Evolutionary conservation across 2,888 invertebrate genomes (phyloP).

Genomic region (Volucella inanis): DNA sequence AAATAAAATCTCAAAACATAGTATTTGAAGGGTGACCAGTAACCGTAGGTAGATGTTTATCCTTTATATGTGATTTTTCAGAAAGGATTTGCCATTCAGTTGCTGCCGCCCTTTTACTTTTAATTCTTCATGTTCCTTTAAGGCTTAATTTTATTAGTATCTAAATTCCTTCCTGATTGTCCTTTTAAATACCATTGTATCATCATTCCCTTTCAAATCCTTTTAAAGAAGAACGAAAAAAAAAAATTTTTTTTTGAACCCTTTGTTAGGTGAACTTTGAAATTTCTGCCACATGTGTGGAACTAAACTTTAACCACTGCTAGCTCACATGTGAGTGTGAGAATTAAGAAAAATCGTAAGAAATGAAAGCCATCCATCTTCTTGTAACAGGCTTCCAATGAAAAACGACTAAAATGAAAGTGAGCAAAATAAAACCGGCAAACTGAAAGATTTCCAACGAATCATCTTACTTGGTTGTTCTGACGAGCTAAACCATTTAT

Average conservation of each 20-base stretch:
- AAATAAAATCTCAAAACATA: too few relatives aligned
- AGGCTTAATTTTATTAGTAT: conserved; percentile 45
- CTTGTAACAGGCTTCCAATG: conserved; percentile 54
- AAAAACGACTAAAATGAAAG: neutral
- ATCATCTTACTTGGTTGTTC: conserved; percentile 65
- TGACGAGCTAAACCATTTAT: conserved; percentile 64
- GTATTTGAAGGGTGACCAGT: neutral
- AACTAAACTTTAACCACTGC: conserved; percentile 39
- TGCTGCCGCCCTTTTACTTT: too few relatives aligned
- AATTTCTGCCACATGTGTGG: conserved; percentile 60
- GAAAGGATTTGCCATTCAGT: conserved; percentile 23
- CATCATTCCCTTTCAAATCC: conserved; percentile 25
- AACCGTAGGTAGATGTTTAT: neutral
- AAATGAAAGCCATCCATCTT: conserved; percentile 62
- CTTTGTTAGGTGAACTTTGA: neutral
- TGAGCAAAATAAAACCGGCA: conserved; percentile 17
- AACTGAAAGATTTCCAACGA: conserved; percentile 66
- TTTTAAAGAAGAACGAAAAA: conserved; percentile 23
- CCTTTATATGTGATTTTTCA: neutral
- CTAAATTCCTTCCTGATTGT: neutral
- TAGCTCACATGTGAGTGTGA: neutral
- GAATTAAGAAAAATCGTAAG: conserved; percentile 56
- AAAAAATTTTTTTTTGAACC: conserved; percentile 41
- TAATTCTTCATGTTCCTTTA: conserved; percentile 6
- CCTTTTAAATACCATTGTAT: conserved; percentile 43